These are phyloP conservation scores for Dolomedes plantarius DNA, from an alignment of 2,888 invertebrate genomes.

Conservation along the genomic window DNA sequence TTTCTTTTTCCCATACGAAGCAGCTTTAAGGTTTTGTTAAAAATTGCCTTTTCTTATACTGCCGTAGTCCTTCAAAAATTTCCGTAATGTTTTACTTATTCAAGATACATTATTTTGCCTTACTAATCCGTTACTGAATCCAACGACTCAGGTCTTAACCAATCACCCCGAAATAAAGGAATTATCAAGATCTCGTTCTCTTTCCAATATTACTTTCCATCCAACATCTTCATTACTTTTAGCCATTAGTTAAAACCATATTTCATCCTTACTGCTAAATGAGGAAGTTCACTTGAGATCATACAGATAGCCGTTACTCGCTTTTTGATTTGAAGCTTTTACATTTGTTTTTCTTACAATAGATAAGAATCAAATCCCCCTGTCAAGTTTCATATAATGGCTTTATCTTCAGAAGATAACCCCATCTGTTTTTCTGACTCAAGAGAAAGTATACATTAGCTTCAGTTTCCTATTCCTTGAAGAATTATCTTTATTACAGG, in stretches of 20 bases:
- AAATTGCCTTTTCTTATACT: too few relatives aligned
- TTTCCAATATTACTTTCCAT: background rate
- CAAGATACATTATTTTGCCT: too few relatives aligned
- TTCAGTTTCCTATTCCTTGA: too few relatives aligned
- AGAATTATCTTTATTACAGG: too few relatives aligned
- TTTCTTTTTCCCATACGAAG: too few relatives aligned
- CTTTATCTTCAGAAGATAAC: background rate
- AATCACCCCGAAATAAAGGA: background rate
- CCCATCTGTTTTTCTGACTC: too few relatives aligned
- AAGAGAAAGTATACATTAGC: too few relatives aligned
- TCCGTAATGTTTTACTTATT: too few relatives aligned
- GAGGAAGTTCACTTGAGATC: background rate
- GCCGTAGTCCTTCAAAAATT: too few relatives aligned
- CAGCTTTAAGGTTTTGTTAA: too few relatives aligned
- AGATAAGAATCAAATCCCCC: background rate
- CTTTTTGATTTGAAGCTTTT: background rate
- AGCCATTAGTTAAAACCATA: background rate
- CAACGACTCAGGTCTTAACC: too few relatives aligned
- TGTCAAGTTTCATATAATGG: background rate
- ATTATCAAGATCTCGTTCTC: background rate
- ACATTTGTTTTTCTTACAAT: background rate
- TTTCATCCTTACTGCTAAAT: background rate
- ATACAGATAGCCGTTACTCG: background rate
- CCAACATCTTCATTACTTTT: background rate
- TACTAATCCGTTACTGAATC: too few relatives aligned